A percentile compares a stretch with the other conserved stretches of the same genome.
phyloP scores from a whole-genome alignment of 1,140 invertebrate genomes.

The Aphelinus atriplicis region DNA sequence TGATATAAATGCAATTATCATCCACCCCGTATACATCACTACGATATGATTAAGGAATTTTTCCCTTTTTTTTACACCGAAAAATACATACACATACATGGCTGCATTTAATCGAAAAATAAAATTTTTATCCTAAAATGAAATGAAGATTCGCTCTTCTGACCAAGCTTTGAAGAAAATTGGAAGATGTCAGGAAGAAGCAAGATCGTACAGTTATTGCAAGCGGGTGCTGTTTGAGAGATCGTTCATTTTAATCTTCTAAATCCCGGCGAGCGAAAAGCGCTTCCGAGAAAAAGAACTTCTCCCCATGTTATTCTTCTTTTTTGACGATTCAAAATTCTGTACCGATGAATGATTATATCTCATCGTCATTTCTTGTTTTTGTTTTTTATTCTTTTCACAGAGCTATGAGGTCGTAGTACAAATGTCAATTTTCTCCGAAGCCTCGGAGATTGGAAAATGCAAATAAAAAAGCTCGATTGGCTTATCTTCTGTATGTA shows the following conservation, averaged over 20 bases:
- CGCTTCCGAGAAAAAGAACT: neutral
- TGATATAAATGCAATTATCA: constrained; percentile 18
- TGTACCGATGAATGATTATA: constrained; percentile 1
- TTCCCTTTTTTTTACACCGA: constrained; percentile 4
- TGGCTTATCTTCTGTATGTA: constrained; percentile 1
- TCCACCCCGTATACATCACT: constrained; percentile 19
- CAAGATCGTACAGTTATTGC: constrained; percentile 27
- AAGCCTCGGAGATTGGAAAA: constrained; percentile 6
- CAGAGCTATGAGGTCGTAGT: constrained; percentile 14
- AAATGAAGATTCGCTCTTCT: constrained; percentile 16
- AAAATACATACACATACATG: constrained; percentile 34
- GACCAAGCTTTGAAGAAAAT: constrained; percentile 17
- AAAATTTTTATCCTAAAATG: neutral
- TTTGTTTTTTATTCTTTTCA: neutral
- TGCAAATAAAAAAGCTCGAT: constrained; percentile 21
- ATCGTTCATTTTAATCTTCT: neutral
- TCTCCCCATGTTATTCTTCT: neutral
- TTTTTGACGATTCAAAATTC: neutral
- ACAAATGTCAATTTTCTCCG: constrained; percentile 3
- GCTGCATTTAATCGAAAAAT: constrained; percentile 20
- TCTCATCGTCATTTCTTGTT: neutral
- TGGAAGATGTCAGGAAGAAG: constrained; percentile 33
- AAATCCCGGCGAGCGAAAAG: constrained; percentile 1
- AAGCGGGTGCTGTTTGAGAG: constrained; percentile 6
- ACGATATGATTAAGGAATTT: constrained; percentile 34